phyloP scores from a whole-genome alignment of 2,113 vertebrate species.

The Oceanites oceanicus region DNA sequence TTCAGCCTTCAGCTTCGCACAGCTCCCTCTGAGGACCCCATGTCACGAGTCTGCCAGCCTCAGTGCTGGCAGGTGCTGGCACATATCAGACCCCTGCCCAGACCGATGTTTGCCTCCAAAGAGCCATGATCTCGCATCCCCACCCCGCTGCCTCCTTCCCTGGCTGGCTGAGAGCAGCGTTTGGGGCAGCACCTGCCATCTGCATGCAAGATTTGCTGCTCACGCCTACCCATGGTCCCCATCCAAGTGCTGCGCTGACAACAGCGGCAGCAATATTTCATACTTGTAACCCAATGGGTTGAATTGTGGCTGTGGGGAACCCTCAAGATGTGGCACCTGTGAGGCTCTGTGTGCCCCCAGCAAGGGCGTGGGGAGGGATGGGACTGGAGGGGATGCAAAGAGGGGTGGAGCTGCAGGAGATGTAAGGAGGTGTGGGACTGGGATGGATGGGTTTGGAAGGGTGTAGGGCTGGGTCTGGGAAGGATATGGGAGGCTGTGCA shows the following conservation, averaged over 20 bases:
- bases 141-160: background rate
- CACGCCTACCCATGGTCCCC: background rate
- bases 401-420: background rate
- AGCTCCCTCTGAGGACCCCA: background rate
- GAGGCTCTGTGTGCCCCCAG: too few species aligned
- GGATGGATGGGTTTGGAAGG: background rate
- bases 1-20: background rate
- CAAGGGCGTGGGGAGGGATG: background rate
- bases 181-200: background rate
- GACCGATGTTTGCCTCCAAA: background rate
- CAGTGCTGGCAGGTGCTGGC: background rate
- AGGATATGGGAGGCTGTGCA: background rate
- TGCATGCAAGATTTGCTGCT: background rate
- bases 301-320: background rate
- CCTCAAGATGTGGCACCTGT: rapidly evolving
- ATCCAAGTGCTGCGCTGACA: background rate
- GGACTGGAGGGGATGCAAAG: too few species aligned
- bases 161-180: rapidly evolving
- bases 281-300: background rate
- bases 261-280: too few species aligned
- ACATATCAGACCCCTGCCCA: background rate
- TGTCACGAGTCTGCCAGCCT: background rate
- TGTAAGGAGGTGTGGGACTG: background rate
- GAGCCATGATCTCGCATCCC: background rate
- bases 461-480: background rate